phyloP scores from a whole-genome alignment of 2,113 vertebrate genomes.

The Proteles cristata region DNA sequence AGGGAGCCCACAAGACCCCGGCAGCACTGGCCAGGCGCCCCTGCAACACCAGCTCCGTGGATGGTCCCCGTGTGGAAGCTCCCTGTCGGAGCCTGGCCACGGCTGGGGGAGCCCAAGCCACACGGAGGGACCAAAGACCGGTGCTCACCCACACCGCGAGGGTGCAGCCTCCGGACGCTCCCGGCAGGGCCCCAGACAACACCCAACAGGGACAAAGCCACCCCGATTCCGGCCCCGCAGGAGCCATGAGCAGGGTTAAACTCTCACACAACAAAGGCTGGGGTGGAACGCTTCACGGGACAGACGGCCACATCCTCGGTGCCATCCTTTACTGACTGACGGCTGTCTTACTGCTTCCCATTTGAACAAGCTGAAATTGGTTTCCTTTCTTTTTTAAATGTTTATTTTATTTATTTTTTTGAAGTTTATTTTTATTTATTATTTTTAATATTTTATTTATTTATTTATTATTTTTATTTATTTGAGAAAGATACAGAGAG shows the following conservation, averaged over 20 bases:
- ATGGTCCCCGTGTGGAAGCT: rapidly evolving
- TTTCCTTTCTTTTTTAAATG: not conserved
- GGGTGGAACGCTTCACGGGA: no score
- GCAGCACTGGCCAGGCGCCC: not conserved
- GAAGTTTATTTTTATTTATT: no score
- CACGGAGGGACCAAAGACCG: rapidly evolving
- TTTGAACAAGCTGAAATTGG: rapidly evolving
- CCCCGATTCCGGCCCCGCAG: rapidly evolving
- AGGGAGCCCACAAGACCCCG: rapidly evolving
- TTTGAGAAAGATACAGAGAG: no score
- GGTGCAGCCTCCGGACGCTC: not conserved
- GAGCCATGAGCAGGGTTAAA: rapidly evolving
- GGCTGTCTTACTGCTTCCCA: rapidly evolving
- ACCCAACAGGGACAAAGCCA: not conserved
- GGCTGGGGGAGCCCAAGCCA: not conserved
- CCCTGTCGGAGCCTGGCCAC: not conserved
- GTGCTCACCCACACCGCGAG: rapidly evolving
- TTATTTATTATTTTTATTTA: no score
- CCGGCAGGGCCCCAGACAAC: not conserved
- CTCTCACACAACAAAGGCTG: rapidly evolving
- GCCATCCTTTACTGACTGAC: rapidly evolving
- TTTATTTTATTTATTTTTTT: no score
- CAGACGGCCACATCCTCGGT: no score
- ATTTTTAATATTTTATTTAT: no score
- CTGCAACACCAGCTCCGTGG: not conserved